phyloP scores from a whole-genome alignment of 92 coral and sea anemone genomes.

The Porites evermanni region DNA sequence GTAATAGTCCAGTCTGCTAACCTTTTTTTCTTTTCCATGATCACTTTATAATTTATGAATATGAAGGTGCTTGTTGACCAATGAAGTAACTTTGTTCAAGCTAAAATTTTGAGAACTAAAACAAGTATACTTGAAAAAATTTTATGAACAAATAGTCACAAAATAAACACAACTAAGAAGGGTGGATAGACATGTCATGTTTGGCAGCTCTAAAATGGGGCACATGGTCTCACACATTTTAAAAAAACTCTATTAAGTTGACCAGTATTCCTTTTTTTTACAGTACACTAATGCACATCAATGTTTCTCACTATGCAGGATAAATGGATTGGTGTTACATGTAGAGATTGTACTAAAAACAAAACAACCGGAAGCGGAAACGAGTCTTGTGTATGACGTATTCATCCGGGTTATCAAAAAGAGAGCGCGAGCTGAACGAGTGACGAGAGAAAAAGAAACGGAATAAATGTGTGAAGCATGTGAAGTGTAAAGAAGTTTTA shows the following conservation, averaged over 20 bases:
- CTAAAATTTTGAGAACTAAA: neutral
- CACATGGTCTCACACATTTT: neutral
- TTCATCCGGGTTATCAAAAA: neutral
- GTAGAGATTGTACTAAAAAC: conserved; percentile 4
- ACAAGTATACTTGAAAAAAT: neutral
- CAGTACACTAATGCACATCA: neutral
- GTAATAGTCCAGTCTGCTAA: neutral
- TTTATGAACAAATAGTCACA: neutral
- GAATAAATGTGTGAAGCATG: neutral
- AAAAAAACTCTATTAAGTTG: too few relatives aligned
- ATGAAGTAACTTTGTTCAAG: neutral
- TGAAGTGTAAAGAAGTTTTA: neutral
- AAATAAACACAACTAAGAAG: neutral
- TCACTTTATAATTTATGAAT: neutral
- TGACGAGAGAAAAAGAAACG: too few relatives aligned
- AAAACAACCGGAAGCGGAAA: neutral
- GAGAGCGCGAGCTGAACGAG: too few relatives aligned
- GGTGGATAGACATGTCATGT: neutral
- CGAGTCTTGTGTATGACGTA: conserved; percentile 2
- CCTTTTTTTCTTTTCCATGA: neutral
- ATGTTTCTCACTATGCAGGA: conserved; percentile 18
- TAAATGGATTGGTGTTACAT: conserved; percentile 38
- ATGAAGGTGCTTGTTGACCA: neutral
- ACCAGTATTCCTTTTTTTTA: too few relatives aligned
- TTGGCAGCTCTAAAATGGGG: neutral